These are phyloP conservation scores for Diarsia mendica DNA, from an alignment of 2,888 invertebrate species.

Conservation along the genomic window DNA sequence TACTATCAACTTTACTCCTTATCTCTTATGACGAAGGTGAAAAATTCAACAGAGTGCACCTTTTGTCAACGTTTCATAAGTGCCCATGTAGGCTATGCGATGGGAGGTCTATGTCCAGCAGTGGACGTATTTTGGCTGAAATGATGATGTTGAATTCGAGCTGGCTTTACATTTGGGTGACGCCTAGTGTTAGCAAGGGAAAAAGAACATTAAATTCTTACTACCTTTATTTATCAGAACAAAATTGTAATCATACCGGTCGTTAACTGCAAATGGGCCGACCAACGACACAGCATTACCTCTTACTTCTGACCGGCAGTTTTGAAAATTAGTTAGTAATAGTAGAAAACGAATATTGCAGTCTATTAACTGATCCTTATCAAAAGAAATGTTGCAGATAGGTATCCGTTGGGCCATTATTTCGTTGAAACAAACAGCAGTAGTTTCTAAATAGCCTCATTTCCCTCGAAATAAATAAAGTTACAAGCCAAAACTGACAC, in stretches of 20 bases:
- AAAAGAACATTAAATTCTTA: neutral
- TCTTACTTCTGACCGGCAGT: neutral
- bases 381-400: neutral
- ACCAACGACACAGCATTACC: neutral
- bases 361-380: neutral
- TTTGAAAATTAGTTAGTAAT: neutral
- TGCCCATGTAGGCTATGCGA: no score
- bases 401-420: neutral
- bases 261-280: neutral
- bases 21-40: neutral
- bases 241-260: neutral
- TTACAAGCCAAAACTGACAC: constrained; percentile 7
- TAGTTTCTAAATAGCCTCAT: constrained; percentile 17
- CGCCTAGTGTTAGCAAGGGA: neutral
- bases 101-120: no score
- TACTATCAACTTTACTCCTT: neutral
- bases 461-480: constrained; percentile 27
- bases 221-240: neutral
- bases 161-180: neutral
- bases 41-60: neutral
- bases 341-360: neutral
- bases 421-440: neutral
- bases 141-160: no score
- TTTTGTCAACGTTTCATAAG: no score
- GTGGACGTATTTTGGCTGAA: no score